Evolutionary conservation across 1,140 invertebrate genomes (phyloP), one percentile per base, ranked within the genome.

Genomic region (Drosophila kikkawai): DNA sequence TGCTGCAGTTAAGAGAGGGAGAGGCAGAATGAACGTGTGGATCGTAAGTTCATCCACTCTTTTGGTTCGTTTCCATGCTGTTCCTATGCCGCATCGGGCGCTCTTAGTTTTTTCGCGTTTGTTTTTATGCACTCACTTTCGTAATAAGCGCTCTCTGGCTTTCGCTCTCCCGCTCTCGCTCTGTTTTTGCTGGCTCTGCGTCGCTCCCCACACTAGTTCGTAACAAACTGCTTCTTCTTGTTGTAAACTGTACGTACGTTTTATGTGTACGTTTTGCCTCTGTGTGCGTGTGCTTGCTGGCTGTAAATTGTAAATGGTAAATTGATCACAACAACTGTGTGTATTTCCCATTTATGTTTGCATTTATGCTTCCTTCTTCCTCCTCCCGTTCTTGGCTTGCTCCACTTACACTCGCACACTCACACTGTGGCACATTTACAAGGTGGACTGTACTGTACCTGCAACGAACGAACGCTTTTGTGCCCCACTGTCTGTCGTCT

Each of bases 191-290:
- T 82, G 65, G 79, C 70, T 79, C 75, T 86, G 65, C 75, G 68
- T 60, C 81, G 75, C 84, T 88, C 85, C 86, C 85, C 79, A 90
- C 85, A 81, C 83, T 84, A 77, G 79, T 90, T 90, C 85, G 81
- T 90, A 84, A 90, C 85, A 90, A 90, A 85, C 85, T 82, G 85
- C 82, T 90, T 90, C 86, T 75, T 90, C 79, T 91, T 90, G 66
- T 74, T 73, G 76, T 73, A 67, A 66, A 76, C 61, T 76, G 71
- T 66, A 76, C 57, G 63, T 37, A 56, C 48, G 48, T 34, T 37
- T 42, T 50, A 47, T 50, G 45, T 57, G 55, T 15, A 22, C 29
- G 51, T 37, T 19, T 22, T 26, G 36, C 41, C 32, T 36, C 61
- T 60, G 50, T 45, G 44, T 36, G n/a, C 36, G 48, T 66, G 47